Evolutionary conservation across 2,797 vertebrate species (phyloP), one percentile per base, ranked within the genome.

Genomic region (Anableps anableps): DNA sequence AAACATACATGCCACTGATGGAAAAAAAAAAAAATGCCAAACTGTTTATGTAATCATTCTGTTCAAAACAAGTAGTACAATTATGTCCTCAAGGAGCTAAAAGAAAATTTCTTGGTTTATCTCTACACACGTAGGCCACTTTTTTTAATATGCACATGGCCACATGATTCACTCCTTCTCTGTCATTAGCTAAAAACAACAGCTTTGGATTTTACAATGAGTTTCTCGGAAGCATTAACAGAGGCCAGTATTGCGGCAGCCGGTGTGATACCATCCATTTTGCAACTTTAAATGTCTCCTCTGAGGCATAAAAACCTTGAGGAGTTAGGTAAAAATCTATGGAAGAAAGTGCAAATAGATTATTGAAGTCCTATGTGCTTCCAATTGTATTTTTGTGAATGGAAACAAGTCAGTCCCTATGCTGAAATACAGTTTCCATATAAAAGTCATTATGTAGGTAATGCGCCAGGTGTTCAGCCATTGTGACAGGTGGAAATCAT

Each of bases 401-500:
- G 64, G 82, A 87, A 85, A 85, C 83, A 75, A 71, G 73, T 62
- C 47, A 8, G 21, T 31, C 34, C 71, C 73, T 72, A 8, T 84
- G 76, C 84, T 80, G 86, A 86, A 93, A 90, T 80, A 79, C 55
- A 66, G 83, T 81, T 76, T 50, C 77, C 72, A 84, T 79, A 85
- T 77, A 64, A 77, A 85, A 90, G 64, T 74, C 58, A 88, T 74
- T 66, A 71, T 78, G 78, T 79, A 85, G 80, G 81, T 86, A 83
- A 91, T 85, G 72, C 11, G 21, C 85, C 85, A 81, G 80, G 75
- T 86, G 80, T 83, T 89, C 83, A 83, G 79, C 79, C 83, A 81
- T 82, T 89, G 83, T 91, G 85, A 91, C 89, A 86, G 60, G 81
- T 80, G 81, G 79, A 90, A 87, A 83, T 89, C 62, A 77, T 80